Evolutionary conservation across 2,113 vertebrate species (phyloP).

Genomic region (Phainopepla nitens): DNA sequence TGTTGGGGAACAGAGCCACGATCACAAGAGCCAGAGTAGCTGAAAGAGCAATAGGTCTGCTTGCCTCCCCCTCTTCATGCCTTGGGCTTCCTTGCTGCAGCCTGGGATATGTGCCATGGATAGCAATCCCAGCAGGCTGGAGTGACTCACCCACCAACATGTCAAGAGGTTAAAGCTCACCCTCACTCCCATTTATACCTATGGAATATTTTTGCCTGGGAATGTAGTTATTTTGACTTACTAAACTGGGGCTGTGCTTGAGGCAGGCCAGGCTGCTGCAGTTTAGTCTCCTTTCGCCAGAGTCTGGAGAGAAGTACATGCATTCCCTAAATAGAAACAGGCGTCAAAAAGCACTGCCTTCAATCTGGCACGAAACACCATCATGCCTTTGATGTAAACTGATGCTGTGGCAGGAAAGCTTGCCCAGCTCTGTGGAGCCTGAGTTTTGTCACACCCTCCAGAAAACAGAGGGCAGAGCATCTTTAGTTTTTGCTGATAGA

Average conservation of each 20-base stretch:
- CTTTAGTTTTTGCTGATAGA: not conserved
- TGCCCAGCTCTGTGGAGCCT: not conserved
- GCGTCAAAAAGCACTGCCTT: not conserved
- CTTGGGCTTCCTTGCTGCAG: not conserved
- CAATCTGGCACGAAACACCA: not conserved
- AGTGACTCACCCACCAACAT: not conserved
- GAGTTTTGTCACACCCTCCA: not conserved
- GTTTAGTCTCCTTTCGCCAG: not conserved
- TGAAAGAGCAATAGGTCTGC: not conserved
- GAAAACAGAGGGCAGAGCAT: not conserved
- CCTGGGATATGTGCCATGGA: not conserved
- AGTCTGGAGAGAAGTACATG: not conserved
- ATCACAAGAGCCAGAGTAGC: not conserved
- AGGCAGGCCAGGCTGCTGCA: not conserved
- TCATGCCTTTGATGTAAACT: not conserved
- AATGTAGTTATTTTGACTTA: not conserved
- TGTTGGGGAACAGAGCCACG: not conserved
- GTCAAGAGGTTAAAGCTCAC: not conserved
- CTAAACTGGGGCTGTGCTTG: not conserved
- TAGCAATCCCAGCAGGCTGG: not conserved
- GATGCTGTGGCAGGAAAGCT: not conserved
- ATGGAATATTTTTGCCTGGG: not conserved
- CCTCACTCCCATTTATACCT: not conserved
- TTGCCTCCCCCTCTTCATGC: not conserved
- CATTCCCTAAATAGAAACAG: not conserved